These are phyloP conservation scores for Dicyrtomina minuta DNA, from an alignment of 2,888 invertebrate genomes.

Conservation along the genomic window DNA sequence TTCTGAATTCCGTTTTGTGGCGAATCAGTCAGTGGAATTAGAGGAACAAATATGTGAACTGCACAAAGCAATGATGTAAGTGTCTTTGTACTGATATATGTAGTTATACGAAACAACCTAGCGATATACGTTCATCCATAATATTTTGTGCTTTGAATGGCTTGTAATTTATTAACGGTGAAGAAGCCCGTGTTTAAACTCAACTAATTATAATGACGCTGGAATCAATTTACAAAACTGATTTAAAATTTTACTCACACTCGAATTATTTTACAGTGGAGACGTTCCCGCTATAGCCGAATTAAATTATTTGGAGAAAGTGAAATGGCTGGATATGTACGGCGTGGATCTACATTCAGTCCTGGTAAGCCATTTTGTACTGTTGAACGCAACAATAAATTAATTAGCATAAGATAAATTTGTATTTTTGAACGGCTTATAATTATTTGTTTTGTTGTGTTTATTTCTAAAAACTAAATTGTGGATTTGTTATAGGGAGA, in stretches of 20 bases:
- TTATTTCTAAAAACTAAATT: no score
- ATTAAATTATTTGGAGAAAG: slow-evolving; percentile 92
- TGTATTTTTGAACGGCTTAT: no score
- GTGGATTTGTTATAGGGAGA: slow-evolving; percentile 76
- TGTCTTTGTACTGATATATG: slow-evolving; percentile 49
- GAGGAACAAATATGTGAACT: slow-evolving; percentile 84
- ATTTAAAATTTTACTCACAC: no score
- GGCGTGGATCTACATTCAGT: slow-evolving; percentile 97
- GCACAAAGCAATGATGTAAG: slow-evolving; percentile 84
- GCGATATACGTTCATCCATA: background rate
- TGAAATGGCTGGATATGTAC: slow-evolving; percentile 98
- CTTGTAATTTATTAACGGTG: background rate
- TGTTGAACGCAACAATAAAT: no score
- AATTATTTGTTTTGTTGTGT: no score
- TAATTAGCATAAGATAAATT: background rate
- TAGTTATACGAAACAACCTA: no score
- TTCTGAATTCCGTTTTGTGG: slow-evolving; percentile 88
- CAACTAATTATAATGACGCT: no score
- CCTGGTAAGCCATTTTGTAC: slow-evolving; percentile 71
- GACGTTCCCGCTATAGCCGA: slow-evolving; percentile 90
- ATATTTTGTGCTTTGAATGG: background rate
- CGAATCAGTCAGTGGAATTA: slow-evolving; percentile 87
- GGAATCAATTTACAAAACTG: no score
- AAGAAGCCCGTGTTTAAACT: no score
- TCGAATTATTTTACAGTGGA: slow-evolving; percentile 67